Conservation (phyloP, 2,888 invertebrate species). For the Nomada goodeniana region DNA sequence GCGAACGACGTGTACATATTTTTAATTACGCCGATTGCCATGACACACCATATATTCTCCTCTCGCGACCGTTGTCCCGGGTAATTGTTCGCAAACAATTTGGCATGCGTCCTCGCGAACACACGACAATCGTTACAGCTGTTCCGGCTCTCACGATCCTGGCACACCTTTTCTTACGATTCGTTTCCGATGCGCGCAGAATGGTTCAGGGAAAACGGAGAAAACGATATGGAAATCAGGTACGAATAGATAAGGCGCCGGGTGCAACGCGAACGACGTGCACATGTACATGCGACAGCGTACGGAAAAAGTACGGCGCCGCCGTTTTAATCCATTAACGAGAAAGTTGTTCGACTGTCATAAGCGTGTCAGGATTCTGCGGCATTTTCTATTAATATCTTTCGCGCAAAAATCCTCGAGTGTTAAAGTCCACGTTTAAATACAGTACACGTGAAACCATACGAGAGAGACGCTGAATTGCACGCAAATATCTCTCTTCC, state of each 20-base stretch:
- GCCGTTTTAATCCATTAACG: no score
- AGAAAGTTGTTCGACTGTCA: no score
- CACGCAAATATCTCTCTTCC: no score
- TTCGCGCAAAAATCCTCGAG: no score
- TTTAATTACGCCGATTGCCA: conserved; percentile 22
- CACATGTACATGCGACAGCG: no score
- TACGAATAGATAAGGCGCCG: neutral
- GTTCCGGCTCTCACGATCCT: conserved; percentile 18
- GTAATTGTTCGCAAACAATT: conserved; percentile 12
- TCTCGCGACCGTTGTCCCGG: neutral
- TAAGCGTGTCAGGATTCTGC: no score
- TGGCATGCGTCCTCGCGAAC: neutral
- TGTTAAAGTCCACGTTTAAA: no score
- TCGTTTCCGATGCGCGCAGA: neutral
- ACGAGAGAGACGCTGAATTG: no score
- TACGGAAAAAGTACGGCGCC: no score
- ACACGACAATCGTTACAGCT: conserved; percentile 2
- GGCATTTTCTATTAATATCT: no score
- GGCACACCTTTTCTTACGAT: conserved; percentile 17
- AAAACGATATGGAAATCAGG: neutral
- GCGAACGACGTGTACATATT: conserved; percentile 40
- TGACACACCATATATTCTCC: neutral
- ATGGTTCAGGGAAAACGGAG: neutral
- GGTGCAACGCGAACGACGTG: neutral
- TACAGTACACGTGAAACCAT: no score